Conservation (phyloP, 2,113 vertebrate genomes). For the Rhegmatorhina hoffmannsi region DNA sequence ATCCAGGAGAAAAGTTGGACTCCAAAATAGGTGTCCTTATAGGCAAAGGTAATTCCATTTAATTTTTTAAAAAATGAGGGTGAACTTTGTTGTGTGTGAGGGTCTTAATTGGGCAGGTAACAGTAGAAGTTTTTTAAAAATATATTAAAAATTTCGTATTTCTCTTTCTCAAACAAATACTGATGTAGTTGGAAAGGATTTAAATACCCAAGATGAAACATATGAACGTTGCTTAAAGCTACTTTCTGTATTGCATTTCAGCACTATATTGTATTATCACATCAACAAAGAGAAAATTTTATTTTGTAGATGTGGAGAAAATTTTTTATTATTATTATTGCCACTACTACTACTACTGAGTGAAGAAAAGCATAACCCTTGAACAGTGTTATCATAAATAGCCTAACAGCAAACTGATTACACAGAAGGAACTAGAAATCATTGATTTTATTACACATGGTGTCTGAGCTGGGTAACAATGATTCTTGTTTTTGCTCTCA, state of each 20-base stretch:
- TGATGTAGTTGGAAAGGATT: not conserved
- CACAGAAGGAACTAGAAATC: not conserved
- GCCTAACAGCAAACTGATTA: not conserved
- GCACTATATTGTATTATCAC: not conserved
- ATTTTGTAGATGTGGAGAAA: not conserved
- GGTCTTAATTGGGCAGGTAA: not conserved
- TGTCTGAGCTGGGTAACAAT: not conserved
- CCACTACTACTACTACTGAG: not conserved
- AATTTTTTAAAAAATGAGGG: not conserved
- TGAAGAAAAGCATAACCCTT: not conserved
- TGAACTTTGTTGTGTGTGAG: not conserved
- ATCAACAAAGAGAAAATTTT: not conserved
- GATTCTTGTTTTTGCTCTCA: not conserved
- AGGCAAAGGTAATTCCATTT: constrained; percentile 86
- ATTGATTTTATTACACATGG: not conserved
- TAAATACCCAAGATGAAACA: not conserved
- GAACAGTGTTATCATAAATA: not conserved
- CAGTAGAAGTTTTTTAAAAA: not conserved
- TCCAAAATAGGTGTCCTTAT: constrained; percentile 98
- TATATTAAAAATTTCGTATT: not conserved
- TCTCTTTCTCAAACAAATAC: not conserved
- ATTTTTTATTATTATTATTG: not conserved
- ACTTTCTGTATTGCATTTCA: not conserved
- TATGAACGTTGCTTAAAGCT: not conserved
- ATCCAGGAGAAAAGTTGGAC: constrained; percentile 92